Evolutionary conservation across 2,888 invertebrate genomes (phyloP), one percentile per base, ranked within the genome.

Genomic region (Laspeyria flexula): DNA sequence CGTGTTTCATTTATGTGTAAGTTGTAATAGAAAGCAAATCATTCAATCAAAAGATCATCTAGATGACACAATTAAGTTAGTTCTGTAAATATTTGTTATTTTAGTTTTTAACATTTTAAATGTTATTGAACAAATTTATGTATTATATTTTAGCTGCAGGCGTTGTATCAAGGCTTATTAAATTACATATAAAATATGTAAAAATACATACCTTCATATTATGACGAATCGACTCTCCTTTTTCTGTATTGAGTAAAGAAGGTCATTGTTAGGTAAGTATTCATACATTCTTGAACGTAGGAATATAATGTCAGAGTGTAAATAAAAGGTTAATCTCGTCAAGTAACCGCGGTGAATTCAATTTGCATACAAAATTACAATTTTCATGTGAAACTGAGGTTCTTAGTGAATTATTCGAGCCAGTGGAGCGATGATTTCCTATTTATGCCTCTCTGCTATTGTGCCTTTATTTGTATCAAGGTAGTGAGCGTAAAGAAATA

Each of bases 351-450:
- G 71, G 75, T 78, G 77, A 75, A 80, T 81, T 81, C 79, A 83
- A 88, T 89, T 88, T 89, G 83, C 89, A 90, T 88, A 88, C 80
- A 80, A 83, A 88, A 88, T 86, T 84, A 85, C 85, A 77, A 88
- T 86, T 89, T 88, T 88, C 85, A 89, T 85, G 83, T 88, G 83
- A 85, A 88, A 82, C 84, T 84, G 81, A 81, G 84, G 80, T 81
- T 83, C 79, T 83, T 82, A 78, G 81, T 82, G 79, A 86, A 90
- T 90, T 89, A 90, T 89, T 81, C 89, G 86, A 88, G 77, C 72
- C 90, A 90, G 79, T 88, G 88, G 90, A 89, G 90, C 90, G 90
- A 68, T 78, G 83, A 86, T 87, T 88, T 88, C 86, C 88, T 90
- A 89, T 87, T 87, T 88, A 83, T 83, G 81, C 75, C 77, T 82